Percentiles rank a stretch among this genome's conserved stretches.
These are phyloP conservation scores for Tetanocera ferruginea DNA, from an alignment of 2,888 invertebrate species.

Conservation along the genomic window DNA sequence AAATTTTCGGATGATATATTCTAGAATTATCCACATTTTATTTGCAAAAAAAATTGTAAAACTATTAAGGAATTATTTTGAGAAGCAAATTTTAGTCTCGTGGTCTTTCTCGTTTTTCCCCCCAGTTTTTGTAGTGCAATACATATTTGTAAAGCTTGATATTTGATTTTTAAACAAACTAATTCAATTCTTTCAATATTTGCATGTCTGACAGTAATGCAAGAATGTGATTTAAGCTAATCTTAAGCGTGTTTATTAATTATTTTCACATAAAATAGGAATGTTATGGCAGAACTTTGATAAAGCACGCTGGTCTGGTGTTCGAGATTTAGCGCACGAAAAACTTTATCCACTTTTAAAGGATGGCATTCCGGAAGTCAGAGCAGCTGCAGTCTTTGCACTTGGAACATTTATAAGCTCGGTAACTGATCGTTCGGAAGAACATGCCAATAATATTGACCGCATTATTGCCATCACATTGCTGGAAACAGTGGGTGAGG, in stretches of 20 bases:
- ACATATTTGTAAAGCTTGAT: neutral
- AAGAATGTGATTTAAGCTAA: too few species aligned
- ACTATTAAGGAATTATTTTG: too few species aligned
- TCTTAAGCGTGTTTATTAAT: neutral
- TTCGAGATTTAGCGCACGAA: conserved; percentile 95
- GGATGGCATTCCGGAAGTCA: conserved; percentile 90
- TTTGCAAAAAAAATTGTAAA: too few species aligned
- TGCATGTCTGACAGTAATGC: too few species aligned
- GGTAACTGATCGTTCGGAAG: conserved; percentile 86
- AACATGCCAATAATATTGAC: conserved; percentile 95
- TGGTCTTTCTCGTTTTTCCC: too few species aligned
- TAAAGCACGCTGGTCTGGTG: conserved; percentile 93
- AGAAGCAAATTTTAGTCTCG: too few species aligned
- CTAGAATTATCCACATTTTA: too few species aligned
- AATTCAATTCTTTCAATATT: neutral
- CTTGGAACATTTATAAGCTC: conserved; percentile 94
- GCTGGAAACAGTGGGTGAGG: conserved; percentile 81
- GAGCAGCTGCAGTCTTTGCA: conserved; percentile 95
- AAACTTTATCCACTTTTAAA: conserved; percentile 86
- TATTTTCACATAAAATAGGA: conserved; percentile 40
- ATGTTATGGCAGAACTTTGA: conserved; percentile 89
- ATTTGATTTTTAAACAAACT: too few species aligned
- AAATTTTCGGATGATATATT: too few species aligned
- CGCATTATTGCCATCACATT: conserved; percentile 92
- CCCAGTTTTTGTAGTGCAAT: too few species aligned